Conservation (phyloP, 2,888 invertebrate genomes). For the Invenusta paracnida region DNA sequence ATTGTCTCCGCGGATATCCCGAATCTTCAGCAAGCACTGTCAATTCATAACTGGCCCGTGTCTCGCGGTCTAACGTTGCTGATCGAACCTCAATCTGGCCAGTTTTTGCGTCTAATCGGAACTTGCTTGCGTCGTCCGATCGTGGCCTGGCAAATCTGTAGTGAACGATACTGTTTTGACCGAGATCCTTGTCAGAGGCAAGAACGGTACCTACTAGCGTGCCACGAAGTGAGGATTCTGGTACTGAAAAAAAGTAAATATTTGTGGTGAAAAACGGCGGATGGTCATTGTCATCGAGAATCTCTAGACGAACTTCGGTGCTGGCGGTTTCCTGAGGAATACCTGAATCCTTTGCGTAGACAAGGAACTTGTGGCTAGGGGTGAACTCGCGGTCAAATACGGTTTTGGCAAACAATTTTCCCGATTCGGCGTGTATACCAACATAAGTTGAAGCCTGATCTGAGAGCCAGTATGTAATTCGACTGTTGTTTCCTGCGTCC, state of each 20-base stretch:
- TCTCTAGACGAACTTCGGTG: conserved; percentile 9
- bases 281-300: conserved; percentile 38
- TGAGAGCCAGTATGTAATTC: conserved; percentile 24
- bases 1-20: not conserved
- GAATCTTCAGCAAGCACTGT: conserved; percentile 34
- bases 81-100: conserved; percentile 38
- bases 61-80: conserved; percentile 33
- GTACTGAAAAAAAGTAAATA: conserved; percentile 30
- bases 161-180: not conserved
- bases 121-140: conserved; percentile 14
- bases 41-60: conserved; percentile 26
- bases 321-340: conserved; percentile 4
- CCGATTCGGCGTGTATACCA: conserved; percentile 26
- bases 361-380: conserved; percentile 27
- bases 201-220: conserved; percentile 30
- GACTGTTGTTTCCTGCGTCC: conserved; percentile 21
- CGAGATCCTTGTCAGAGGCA: conserved; percentile 35
- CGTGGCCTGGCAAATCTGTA: not conserved
- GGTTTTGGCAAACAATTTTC: conserved; percentile 6
- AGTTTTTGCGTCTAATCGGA: conserved; percentile 8
- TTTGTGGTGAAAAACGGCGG: conserved; percentile 61
- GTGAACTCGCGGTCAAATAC: conserved; percentile 32
- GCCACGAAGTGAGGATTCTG: conserved; percentile 31
- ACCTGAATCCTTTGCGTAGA: conserved; percentile 32
- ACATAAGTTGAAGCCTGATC: not conserved